These are phyloP conservation scores for Artibeus jamaicensis DNA, from an alignment of 2,797 vertebrate genomes.

Conservation along the genomic window DNA sequence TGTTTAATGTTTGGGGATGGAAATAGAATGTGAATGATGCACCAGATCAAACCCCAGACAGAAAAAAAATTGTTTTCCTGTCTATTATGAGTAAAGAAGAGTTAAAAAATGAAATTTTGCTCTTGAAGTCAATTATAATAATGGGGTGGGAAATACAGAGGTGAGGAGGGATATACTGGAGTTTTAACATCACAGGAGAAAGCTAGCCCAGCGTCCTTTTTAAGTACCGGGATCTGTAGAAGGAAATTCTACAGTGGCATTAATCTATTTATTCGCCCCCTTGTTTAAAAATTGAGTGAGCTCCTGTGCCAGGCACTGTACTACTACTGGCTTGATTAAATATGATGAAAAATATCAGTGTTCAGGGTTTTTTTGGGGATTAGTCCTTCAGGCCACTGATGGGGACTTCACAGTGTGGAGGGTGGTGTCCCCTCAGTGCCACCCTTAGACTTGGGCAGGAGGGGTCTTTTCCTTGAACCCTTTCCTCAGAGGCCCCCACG, in stretches of 20 bases:
- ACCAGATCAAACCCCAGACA: not conserved
- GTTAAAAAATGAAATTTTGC: not conserved
- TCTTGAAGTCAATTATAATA: not conserved
- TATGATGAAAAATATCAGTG: not conserved
- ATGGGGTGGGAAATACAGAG: not conserved
- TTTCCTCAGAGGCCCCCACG: not conserved
- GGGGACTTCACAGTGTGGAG: not conserved
- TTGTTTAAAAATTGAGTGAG: not conserved
- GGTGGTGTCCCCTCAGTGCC: not conserved
- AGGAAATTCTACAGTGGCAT: not conserved
- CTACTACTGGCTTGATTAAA: not conserved
- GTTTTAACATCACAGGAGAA: not conserved
- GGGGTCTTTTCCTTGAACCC: not conserved
- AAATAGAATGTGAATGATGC: not conserved
- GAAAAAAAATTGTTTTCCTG: not conserved
- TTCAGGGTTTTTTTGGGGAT: not conserved
- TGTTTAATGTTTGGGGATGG: not conserved
- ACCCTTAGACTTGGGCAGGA: not conserved
- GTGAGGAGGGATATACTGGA: not conserved
- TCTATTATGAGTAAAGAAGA: not conserved
- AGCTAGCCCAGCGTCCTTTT: not conserved
- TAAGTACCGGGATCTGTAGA: not conserved
- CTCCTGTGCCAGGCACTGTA: not conserved
- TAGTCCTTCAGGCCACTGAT: too few relatives aligned
- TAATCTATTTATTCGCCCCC: not conserved